Evolutionary conservation across 2,113 vertebrate species (phyloP).

Genomic region (Orthochromis indermauri): DNA sequence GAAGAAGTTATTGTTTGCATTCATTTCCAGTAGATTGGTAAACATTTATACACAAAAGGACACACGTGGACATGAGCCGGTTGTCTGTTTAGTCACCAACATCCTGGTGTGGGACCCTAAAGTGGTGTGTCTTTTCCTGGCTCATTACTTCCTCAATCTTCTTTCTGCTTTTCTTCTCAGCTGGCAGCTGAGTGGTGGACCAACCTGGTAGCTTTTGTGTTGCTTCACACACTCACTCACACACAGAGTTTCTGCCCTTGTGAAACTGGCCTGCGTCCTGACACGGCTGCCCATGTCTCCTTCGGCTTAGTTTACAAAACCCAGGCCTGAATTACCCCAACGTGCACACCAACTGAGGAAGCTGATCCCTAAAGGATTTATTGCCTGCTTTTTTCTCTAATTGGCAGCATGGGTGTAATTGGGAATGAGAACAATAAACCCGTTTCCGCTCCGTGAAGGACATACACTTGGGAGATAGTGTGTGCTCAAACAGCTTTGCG

Average conservation of each 20-base stretch:
- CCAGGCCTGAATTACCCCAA: constrained; percentile 35
- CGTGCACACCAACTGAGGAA: neutral
- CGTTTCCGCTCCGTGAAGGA: neutral
- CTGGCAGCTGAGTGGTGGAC: constrained; percentile 48
- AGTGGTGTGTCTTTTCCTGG: constrained; percentile 17
- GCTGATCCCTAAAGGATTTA: constrained; percentile 13
- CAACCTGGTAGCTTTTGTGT: constrained; percentile 45
- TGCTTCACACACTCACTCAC: neutral
- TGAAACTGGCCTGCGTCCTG: constrained; percentile 41
- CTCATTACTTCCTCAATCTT: constrained; percentile 49
- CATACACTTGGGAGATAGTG: neutral
- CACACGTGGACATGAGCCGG: neutral
- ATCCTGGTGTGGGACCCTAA: neutral
- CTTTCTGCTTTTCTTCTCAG: constrained; percentile 20
- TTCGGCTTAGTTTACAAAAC: constrained; percentile 36
- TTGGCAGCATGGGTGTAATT: constrained; percentile 6
- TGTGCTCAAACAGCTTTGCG: neutral
- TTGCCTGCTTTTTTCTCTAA: neutral
- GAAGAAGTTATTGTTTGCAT: neutral
- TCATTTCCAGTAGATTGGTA: neutral
- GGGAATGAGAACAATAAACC: constrained; percentile 1
- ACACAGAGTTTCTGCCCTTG: neutral
- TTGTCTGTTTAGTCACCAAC: neutral
- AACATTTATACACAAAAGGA: neutral
- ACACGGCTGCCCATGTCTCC: constrained; percentile 18